Evolutionary conservation across 2,113 vertebrate genomes (phyloP), one percentile per base, ranked within the genome.

Genomic region (Tretioscincus oriximinensis): DNA sequence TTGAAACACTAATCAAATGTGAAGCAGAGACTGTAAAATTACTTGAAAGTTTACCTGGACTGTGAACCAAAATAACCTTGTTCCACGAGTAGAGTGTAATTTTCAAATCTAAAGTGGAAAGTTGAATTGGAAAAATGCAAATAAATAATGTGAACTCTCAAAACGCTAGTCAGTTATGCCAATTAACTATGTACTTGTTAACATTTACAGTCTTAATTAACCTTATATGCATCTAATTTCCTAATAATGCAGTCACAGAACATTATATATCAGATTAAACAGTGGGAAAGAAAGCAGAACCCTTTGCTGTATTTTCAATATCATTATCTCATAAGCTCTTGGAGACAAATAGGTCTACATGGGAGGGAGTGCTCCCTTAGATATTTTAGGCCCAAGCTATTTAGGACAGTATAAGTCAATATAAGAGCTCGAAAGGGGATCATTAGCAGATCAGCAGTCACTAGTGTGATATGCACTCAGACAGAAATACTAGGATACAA

Each of bases 181-280:
- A 81, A 81, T 75, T 81, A 81, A 81, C 72, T 68, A n/a, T 2
- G 49, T 35, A 68, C 73, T 75, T 75, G 49, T 67, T 75, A 81
- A 75, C 26, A 81, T 54, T 81, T 75, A 73, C 64, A 45, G 64
- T 81, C 29, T 64, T 75, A 81, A 68, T 81, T 81, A 81, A 75
- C 80, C 72, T 75, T 74, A 67, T 75, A 68, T 75, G 60, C 24
- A 81, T 81, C 80, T 75, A 51, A 68, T 81, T 81, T 75, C 49
- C 72, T 75, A 81, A 68, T 60, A 75, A 81, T 24, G 74, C 47
- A 60, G 16, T 68, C 64, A 58, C 64, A 75, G 51, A 75, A 75
- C 47, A 64, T 51, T 80, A 65, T 73, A 73, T 80, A 49, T n/a
- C 31, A 28, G 29, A 73, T 71, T 67, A 21, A 70, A 61, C 4